These are phyloP conservation scores for Ceramica pisi DNA, from an alignment of 2,888 invertebrate genomes.

Conservation along the genomic window DNA sequence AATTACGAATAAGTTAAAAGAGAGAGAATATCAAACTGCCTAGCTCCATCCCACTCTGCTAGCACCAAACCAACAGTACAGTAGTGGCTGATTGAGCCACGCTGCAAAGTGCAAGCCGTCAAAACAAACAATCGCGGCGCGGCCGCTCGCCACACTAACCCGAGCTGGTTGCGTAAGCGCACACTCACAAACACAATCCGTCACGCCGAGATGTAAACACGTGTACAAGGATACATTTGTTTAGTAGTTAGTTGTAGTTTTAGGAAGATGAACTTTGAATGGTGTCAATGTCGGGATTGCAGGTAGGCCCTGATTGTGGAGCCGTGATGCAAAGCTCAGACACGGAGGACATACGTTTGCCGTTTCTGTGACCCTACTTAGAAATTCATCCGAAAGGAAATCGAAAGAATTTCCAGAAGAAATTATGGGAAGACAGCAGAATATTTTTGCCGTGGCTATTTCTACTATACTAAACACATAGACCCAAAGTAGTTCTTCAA, in stretches of 20 bases:
- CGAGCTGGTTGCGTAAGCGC: conserved; percentile 60
- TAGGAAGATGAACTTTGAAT: conserved; percentile 32
- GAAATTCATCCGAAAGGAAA: not conserved
- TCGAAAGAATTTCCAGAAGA: not conserved
- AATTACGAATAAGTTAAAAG: not conserved
- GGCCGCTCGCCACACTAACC: conserved; percentile 38
- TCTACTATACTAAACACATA: too few relatives aligned
- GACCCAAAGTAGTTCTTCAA: not conserved
- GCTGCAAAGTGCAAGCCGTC: conserved; percentile 39
- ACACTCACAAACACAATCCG: conserved; percentile 61
- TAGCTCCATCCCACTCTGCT: conserved; percentile 6
- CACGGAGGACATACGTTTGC: not conserved
- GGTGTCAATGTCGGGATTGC: conserved; percentile 35
- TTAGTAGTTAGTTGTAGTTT: conserved; percentile 28
- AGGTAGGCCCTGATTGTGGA: not conserved
- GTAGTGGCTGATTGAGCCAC: conserved; percentile 27
- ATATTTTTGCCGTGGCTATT: too few relatives aligned
- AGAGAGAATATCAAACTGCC: not conserved
- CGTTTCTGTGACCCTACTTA: not conserved
- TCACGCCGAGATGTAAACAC: conserved; percentile 61
- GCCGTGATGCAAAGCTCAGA: not conserved
- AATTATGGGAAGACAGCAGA: not conserved
- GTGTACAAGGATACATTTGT: conserved; percentile 58
- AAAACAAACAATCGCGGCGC: conserved; percentile 55
- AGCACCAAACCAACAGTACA: not conserved